Conservation (phyloP, 2,113 vertebrate species). For the Nyctereutes procyonoides region DNA sequence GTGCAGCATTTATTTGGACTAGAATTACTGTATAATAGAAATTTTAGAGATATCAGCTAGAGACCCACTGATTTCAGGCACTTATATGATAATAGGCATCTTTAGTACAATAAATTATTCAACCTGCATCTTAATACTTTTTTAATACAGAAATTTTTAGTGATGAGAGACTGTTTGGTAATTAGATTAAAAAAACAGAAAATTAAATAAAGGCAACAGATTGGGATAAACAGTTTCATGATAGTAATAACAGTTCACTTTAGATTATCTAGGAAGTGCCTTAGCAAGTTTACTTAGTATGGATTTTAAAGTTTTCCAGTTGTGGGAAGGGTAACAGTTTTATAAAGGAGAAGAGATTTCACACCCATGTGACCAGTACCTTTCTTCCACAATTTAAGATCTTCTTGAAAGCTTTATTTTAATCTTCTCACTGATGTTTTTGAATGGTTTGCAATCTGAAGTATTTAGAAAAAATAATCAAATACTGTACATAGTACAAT, state of each 20-base stretch:
- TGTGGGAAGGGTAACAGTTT: not conserved
- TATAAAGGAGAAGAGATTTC: not conserved
- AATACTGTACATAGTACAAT: not conserved
- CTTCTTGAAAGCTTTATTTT: not conserved
- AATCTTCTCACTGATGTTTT: not conserved
- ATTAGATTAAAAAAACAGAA: not conserved
- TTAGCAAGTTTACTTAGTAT: not conserved
- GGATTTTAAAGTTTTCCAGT: not conserved
- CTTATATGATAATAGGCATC: not conserved
- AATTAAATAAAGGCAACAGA: constrained; percentile 5
- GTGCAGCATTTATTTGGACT: not conserved
- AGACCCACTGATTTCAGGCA: not conserved
- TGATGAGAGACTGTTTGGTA: not conserved
- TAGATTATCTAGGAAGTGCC: not conserved
- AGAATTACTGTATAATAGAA: not conserved
- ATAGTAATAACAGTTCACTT: not conserved
- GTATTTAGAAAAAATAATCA: constrained; percentile 12
- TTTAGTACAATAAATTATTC: not conserved
- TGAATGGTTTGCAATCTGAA: constrained; percentile 27
- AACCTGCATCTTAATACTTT: constrained; percentile 18
- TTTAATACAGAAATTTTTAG: constrained; percentile 30
- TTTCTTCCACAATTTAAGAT: constrained; percentile 25
- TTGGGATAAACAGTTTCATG: not conserved
- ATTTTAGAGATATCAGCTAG: constrained; percentile 40
- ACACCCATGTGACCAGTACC: not conserved